phyloP scores from a whole-genome alignment of 2,888 invertebrate genomes.

The Crematogaster levior region DNA sequence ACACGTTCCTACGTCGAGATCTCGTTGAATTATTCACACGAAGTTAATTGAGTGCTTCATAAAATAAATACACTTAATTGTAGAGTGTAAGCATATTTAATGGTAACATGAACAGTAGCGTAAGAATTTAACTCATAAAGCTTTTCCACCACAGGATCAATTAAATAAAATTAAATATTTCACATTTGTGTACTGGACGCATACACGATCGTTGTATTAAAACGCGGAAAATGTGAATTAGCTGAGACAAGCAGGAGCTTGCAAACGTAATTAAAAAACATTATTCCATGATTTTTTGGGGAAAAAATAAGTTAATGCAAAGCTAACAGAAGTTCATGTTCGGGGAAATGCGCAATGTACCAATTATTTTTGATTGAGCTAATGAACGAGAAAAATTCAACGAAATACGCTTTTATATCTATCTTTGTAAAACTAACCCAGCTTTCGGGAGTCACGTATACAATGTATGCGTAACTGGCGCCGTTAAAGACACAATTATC shows the following conservation, averaged over 20 bases:
- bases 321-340: neutral
- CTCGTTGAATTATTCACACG: neutral
- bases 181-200: neutral
- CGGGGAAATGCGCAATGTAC: neutral
- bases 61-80: conserved; percentile 10
- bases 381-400: conserved; percentile 4
- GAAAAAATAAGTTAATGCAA: neutral
- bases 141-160: neutral
- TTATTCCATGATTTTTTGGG: neutral
- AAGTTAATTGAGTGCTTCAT: conserved; percentile 1
- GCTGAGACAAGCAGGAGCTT: neutral
- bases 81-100: neutral
- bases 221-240: neutral
- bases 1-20: neutral
- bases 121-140: conserved; percentile 8
- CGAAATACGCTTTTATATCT: neutral
- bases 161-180: conserved; percentile 20
- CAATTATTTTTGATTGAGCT: conserved; percentile 2
- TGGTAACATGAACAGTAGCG: neutral
- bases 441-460: conserved; percentile 8
- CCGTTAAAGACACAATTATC: conserved; percentile 47
- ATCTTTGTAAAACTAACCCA: neutral
- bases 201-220: neutral
- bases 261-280: neutral
- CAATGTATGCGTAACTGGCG: neutral